Evolutionary conservation across 1,140 invertebrate genomes (phyloP), one percentile per base, ranked within the genome.

Genomic region (Drosophila pseudoananassae): DNA sequence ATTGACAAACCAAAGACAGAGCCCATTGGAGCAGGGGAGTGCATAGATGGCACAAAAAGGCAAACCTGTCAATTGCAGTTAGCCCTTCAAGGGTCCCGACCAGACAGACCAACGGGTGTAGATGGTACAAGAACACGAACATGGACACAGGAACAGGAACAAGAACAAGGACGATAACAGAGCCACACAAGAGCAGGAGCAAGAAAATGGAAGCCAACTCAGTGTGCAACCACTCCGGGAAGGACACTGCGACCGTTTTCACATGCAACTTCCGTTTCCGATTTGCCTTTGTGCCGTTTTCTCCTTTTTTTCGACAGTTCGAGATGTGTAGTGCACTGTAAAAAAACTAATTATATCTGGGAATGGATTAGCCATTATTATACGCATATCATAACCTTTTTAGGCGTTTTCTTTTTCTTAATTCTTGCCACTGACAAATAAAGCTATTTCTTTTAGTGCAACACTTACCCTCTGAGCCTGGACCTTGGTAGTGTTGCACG

Each of bases 251-350:
- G 70, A 68, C 61, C 77, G 72, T 70, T 81, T 71, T 81, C 82
- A 71, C 76, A 85, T 87, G 82, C 74, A 87, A 82, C 82, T 88
- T 82, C 82, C 82, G 69, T 81, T 85, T 85, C 82, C 82, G 78
- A 77, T 87, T 77, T 65, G 72, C 66, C 78, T 83, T 84, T 85
- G 76, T 81, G 50, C 74, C 55, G 61, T 45, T 46, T 54, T 54
- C 50, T 7, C 50, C 23, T 23, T 14, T 72, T 51, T 56, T 64
- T 29, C 43, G 25, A 15, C 49, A 20, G 15, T 20, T 55, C 17
- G n/a, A 38, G 25, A 47, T 49, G 10, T 47, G 45, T 8, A 33
- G 12, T 4, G 10, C 47, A 65, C 70, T 46, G 59, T 1, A 17
- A 45, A 20, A 20, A 56, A 64, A 52, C 15, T 7, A 1, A 3